Evolutionary conservation across 2,888 invertebrate genomes (phyloP), one percentile per base, ranked within the genome.

Genomic region (Rosalia funebris): DNA sequence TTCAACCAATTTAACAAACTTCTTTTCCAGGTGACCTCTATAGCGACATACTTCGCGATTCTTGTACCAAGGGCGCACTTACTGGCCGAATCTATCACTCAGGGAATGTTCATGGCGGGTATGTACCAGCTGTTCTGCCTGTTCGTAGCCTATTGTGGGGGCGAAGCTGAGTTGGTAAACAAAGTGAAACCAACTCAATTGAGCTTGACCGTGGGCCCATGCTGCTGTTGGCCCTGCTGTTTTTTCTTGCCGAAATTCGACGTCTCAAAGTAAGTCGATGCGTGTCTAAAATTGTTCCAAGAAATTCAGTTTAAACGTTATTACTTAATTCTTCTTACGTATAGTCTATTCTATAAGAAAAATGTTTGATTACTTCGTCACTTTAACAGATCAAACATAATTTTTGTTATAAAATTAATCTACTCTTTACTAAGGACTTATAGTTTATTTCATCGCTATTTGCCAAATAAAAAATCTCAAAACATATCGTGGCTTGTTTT

Each of bases 201-300:
- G 71, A 86, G 86, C 76, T 84, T 88, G 10, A 82, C 85, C 73
- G 88, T 88, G 4, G 84, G 86, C 17, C 91, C 91, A 1, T 90
- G 90, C 75, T 91, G 91, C 77, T 91, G 91, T 74, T 90, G 88
- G 88, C 90, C 90, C 0, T 89, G 88, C 72, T 89, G 88, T 69
- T 79, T 75, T 44, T 82, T 82, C 66, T 76, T 91, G 57, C 90
- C 90, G 0, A 80, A 82, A 34, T 83, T 86, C 0, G 81, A 82
- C 55, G 80, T 88, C 15, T 82, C 83, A 61, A 86, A 85, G 88
- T 89, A 80, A 46, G 58, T 19, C 7, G n/a, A n/a, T n/a, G n/a
- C n/a, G n/a, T n/a, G n/a, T n/a, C n/a, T n/a, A n/a, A n/a, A n/a
- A n/a, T n/a, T n/a, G n/a, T n/a, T n/a, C n/a, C n/a, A n/a, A n/a